Conservation (phyloP, 2,888 invertebrate species). For the Nemotelus nigrinus region DNA sequence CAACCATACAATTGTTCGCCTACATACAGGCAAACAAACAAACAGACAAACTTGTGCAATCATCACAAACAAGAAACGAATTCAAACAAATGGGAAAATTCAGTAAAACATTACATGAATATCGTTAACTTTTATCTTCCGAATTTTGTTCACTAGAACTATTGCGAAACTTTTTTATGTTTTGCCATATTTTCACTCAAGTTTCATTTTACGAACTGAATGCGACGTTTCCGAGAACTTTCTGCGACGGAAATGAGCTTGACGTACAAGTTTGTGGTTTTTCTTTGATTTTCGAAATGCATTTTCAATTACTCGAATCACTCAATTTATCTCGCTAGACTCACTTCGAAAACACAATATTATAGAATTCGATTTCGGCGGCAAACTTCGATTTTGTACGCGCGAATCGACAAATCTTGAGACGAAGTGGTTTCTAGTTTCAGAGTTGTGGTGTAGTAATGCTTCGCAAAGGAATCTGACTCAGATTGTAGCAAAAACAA, state of each 20-base stretch:
- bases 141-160: conserved; percentile 13
- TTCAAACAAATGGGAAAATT: not conserved
- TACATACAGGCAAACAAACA: too few relatives aligned
- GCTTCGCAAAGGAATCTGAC: too few relatives aligned
- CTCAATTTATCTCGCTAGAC: too few relatives aligned
- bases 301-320: not conserved
- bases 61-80: not conserved
- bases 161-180: conserved; percentile 4
- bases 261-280: not conserved
- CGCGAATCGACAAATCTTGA: too few relatives aligned
- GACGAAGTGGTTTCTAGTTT: too few relatives aligned
- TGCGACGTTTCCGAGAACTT: conserved; percentile 13
- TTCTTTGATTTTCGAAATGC: not conserved
- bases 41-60: not conserved
- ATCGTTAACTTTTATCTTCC: conserved; percentile 29
- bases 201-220: conserved; percentile 20
- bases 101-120: conserved; percentile 6
- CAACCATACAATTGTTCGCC: too few relatives aligned
- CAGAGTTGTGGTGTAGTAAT: too few relatives aligned
- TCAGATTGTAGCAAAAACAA: too few relatives aligned
- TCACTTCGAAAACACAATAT: too few relatives aligned
- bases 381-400: too few relatives aligned
- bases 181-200: not conserved
- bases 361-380: too few relatives aligned
- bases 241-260: conserved; percentile 18